Evolutionary conservation across 23 tunicate genomes (phyloP).

Genomic region (Halocynthia aurantium): DNA sequence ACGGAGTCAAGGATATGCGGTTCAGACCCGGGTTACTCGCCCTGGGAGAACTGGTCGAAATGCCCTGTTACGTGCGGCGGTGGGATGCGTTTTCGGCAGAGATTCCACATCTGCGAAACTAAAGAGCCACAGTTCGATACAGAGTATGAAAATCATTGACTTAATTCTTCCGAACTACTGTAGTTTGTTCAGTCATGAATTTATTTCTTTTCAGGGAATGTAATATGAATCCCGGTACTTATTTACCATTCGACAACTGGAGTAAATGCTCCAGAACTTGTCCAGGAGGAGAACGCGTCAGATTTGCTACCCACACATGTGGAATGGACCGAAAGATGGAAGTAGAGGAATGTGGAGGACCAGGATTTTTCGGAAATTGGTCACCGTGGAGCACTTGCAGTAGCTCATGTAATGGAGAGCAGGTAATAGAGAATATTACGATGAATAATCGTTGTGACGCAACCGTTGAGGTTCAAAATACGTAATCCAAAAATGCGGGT

Average conservation of each 20-base stretch:
- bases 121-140: constrained; percentile 1
- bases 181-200: too few relatives aligned
- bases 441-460: too few relatives aligned
- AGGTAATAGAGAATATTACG: background rate
- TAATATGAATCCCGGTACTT: constrained; percentile 32
- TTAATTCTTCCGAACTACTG: too few relatives aligned
- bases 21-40: constrained; percentile 41
- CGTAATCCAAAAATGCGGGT: too few relatives aligned
- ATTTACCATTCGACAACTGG: constrained; percentile 30
- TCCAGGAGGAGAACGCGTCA: constrained; percentile 27
- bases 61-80: constrained; percentile 69
- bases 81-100: constrained; percentile 20
- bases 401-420: constrained; percentile 76
- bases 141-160: background rate
- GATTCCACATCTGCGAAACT: constrained; percentile 22
- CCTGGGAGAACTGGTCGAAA: constrained; percentile 68
- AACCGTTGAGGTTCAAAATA: too few relatives aligned
- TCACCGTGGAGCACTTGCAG: constrained; percentile 54
- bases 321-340: constrained; percentile 26
- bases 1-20: constrained; percentile 74
- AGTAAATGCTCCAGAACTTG: constrained; percentile 35
- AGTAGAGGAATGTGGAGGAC: constrained; percentile 35
- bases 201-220: constrained; percentile 16
- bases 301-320: constrained; percentile 31
- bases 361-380: constrained; percentile 8